These are phyloP conservation scores for Brachirus orientalis DNA, from an alignment of 2,113 vertebrate genomes.

Conservation along the genomic window DNA sequence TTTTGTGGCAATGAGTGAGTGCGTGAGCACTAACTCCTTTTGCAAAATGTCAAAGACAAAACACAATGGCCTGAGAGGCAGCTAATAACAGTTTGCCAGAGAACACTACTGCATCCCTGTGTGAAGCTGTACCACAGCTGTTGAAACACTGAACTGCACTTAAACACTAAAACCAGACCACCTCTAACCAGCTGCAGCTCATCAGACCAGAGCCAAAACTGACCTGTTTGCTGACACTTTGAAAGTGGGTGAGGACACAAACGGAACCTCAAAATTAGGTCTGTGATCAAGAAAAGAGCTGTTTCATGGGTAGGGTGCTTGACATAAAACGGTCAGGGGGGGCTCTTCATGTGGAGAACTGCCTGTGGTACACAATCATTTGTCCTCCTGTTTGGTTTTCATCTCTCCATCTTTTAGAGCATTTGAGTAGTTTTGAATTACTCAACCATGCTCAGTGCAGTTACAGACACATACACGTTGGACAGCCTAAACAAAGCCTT, in stretches of 20 bases:
- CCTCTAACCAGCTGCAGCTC: conserved; percentile 14
- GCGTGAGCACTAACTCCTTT: too few species aligned
- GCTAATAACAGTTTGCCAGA: not conserved
- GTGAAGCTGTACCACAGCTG: not conserved
- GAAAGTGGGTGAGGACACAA: conserved; percentile 38
- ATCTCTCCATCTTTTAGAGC: conserved; percentile 56
- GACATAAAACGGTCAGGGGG: conserved; percentile 44
- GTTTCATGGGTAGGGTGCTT: conserved; percentile 31
- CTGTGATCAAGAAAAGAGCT: conserved; percentile 42
- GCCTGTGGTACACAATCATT: conserved; percentile 56
- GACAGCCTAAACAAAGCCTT: conserved; percentile 7
- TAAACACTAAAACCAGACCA: conserved; percentile 7
- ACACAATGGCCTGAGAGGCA: not conserved
- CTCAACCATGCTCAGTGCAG: conserved; percentile 16
- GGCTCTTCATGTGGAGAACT: conserved; percentile 61
- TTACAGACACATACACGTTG: too few species aligned
- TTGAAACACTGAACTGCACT: conserved; percentile 21
- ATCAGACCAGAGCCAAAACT: conserved; percentile 17
- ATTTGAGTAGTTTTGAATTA: conserved; percentile 58
- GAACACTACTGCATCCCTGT: not conserved
- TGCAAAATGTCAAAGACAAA: too few species aligned
- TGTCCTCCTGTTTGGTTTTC: conserved; percentile 46
- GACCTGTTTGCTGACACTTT: conserved; percentile 9
- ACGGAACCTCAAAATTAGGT: conserved; percentile 23
- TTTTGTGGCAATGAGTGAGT: too few species aligned